Evolutionary conservation across 2,113 vertebrate species (phyloP).

Genomic region (Syngnathus floridae): DNA sequence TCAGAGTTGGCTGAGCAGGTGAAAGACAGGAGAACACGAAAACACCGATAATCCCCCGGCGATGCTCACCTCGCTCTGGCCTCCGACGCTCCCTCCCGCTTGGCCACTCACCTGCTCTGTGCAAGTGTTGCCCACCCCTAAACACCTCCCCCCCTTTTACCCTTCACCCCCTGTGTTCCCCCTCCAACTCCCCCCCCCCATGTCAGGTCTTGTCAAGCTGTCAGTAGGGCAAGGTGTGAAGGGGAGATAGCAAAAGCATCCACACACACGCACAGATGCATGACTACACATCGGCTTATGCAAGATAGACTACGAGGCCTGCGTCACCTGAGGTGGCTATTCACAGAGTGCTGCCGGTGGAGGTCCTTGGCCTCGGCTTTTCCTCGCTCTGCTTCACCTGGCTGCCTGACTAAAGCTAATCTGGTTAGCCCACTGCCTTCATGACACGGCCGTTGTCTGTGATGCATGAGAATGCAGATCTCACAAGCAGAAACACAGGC

Average conservation of each 20-base stretch:
- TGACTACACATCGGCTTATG: constrained; percentile 50
- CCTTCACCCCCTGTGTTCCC: constrained; percentile 31
- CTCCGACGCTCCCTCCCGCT: constrained; percentile 32
- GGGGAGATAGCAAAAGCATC: constrained; percentile 61
- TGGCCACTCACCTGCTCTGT: constrained; percentile 48
- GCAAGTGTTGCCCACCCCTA: constrained; percentile 27
- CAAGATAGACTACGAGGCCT: constrained; percentile 41
- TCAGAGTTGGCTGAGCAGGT: constrained; percentile 65
- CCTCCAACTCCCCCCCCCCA: constrained; percentile 34
- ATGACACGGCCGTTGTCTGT: constrained; percentile 11
- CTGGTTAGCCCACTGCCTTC: constrained; percentile 53
- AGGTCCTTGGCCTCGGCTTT: constrained; percentile 46
- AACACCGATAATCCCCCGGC: constrained; percentile 62
- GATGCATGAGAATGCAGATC: constrained; percentile 26
- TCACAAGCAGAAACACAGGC: constrained; percentile 13
- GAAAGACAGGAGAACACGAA: constrained; percentile 67
- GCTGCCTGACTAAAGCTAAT: constrained; percentile 61
- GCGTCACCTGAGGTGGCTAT: constrained; percentile 31
- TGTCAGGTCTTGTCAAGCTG: constrained; percentile 51
- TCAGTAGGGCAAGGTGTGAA: constrained; percentile 67
- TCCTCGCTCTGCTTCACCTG: constrained; percentile 57
- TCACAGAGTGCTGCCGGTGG: constrained; percentile 13
- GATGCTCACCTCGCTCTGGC: constrained; percentile 51
- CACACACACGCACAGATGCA: constrained; percentile 37
- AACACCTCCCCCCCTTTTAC: constrained; percentile 42